Base-by-base conservation (phyloP, 2,797 vertebrate genomes). In the Phalanger gymnotis region DNA sequence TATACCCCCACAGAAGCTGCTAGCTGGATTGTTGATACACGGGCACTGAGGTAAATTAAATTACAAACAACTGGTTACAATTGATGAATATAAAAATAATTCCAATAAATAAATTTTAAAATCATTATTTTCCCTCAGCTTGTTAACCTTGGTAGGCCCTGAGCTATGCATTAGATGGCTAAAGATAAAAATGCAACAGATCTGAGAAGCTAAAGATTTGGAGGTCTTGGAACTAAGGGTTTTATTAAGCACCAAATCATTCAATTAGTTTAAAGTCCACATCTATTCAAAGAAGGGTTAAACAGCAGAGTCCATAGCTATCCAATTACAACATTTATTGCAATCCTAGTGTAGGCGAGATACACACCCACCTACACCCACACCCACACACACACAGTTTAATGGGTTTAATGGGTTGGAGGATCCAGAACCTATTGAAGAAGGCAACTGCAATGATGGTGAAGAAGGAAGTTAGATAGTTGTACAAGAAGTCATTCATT, bases 391-490 rank as follows among this genome's bases (percentile, higher is more conserved):
- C 56, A 66, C 14, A 61, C 1, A 66, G 31, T 66, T 66, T 66
- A 40, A 81, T 40, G 5, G n/a, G 19, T 47, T 81, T 81, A 81
- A 73, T 81, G 25, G n/a, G 4, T 14, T 66, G 58, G 28, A 66
- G 58, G 58, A 66, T 66, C 13, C 31, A 81, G 61, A 73, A 47
- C n/a, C 19, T 81, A 25, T 40, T 81, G 7, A 2, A 81, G 19
- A 81, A 81, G 66, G 34, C 61, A 66, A n/a, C 4, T n/a, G 30
- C 31, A 34, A 66, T 16, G 31, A 34, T 34, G 58, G 58, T 34
- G 4, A 66, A 66, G 93, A 95, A 95, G 47, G 58, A 96, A 97
- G 91, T 95, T 55, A 97, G 54, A 96, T 95, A 73, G 91, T 93
- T 53, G 25, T 22, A 95, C 92, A 92, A 95, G 94, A 92, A 91